A percentile compares a stretch with the other conserved stretches of the same genome.
phyloP scores from a whole-genome alignment of 2,888 invertebrate genomes.

The Heliconius sara region DNA sequence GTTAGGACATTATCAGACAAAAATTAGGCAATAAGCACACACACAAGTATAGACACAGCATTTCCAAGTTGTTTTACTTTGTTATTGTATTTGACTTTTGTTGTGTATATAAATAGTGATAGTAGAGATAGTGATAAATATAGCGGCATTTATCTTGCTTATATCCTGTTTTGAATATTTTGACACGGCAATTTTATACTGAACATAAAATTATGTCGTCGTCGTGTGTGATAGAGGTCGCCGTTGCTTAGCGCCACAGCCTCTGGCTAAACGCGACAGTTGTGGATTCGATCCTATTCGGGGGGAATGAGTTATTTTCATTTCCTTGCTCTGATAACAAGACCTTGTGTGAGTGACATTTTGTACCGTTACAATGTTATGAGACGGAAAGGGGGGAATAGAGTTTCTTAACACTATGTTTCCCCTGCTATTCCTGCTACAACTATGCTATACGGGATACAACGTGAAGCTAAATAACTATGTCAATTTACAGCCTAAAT shows the following conservation, averaged over 20 bases:
- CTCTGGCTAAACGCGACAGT: background rate
- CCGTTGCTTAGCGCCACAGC: background rate
- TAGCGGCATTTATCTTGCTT: background rate
- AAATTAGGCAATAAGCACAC: background rate
- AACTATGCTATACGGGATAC: background rate
- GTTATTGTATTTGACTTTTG: background rate
- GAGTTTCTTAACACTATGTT: too few relatives aligned
- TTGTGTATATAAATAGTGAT: background rate
- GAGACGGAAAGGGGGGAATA: too few relatives aligned
- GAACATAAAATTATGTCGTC: background rate
- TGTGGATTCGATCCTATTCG: background rate
- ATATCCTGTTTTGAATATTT: background rate
- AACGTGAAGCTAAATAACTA: background rate
- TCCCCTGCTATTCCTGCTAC: background rate
- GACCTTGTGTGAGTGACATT: background rate
- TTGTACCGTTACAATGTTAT: background rate
- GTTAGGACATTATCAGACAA: background rate
- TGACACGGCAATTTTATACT: background rate
- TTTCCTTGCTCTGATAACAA: background rate
- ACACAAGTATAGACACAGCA: background rate
- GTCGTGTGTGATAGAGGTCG: background rate
- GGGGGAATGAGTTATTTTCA: background rate
- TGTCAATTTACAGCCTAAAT: background rate
- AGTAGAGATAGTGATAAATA: background rate
- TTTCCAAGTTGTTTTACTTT: background rate